phyloP scores from a whole-genome alignment of 2,888 invertebrate species.

The Cryptophagus acutangulus region DNA sequence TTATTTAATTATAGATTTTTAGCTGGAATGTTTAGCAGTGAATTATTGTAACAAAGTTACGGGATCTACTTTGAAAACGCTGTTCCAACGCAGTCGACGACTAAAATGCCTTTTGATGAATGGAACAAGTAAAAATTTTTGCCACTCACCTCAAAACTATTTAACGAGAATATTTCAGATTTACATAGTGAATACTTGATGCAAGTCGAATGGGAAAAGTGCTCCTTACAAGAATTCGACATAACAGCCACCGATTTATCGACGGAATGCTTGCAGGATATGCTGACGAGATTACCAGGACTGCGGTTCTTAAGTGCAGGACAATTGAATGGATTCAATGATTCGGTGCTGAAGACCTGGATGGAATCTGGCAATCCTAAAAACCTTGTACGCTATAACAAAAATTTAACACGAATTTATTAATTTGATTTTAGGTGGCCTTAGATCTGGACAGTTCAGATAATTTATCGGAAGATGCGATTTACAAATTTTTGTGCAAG shows the following conservation, averaged over 20 bases:
- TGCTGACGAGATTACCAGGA: conserved; percentile 81
- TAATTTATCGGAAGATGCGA: conserved; percentile 86
- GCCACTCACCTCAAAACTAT: not conserved
- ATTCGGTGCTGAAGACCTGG: conserved; percentile 88
- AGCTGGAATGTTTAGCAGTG: conserved; percentile 94
- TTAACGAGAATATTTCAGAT: conserved; percentile 53
- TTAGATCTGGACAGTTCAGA: conserved; percentile 94
- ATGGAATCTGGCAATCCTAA: conserved; percentile 76
- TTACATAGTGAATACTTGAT: conserved; percentile 88
- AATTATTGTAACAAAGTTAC: conserved; percentile 97
- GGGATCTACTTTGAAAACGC: conserved; percentile 88
- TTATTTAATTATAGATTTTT: conserved; percentile 32
- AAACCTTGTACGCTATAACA: conserved; percentile 42
- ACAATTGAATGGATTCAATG: conserved; percentile 96
- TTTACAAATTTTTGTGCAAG: conserved; percentile 86
- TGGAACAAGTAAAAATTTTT: conserved; percentile 74
- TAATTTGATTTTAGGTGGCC: conserved; percentile 55
- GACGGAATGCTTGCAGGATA: conserved; percentile 87
- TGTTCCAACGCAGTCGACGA: conserved; percentile 89
- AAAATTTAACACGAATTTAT: not conserved
- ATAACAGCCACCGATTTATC: conserved; percentile 95
- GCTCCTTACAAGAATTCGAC: conserved; percentile 85
- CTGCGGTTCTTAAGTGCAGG: conserved; percentile 90
- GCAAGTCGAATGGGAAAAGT: conserved; percentile 97
- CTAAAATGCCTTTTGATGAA: conserved; percentile 91